These are phyloP conservation scores for Lapara coniferarum DNA, from an alignment of 2,888 invertebrate genomes.

Conservation along the genomic window DNA sequence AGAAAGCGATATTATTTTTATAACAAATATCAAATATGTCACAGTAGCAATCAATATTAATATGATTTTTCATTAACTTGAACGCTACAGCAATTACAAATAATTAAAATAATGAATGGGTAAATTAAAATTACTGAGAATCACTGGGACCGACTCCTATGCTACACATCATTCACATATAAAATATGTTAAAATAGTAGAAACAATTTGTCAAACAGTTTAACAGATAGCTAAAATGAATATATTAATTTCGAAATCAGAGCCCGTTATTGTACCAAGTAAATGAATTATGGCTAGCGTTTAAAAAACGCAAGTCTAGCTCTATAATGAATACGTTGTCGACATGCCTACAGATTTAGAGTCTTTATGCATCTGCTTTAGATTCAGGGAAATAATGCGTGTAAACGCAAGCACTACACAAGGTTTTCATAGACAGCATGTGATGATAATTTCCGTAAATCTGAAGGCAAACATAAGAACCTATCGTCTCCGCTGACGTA, in stretches of 20 bases:
- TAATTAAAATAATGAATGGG: not conserved
- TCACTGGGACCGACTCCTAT: constrained; percentile 1
- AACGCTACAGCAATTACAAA: not conserved
- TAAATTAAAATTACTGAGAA: constrained; percentile 6
- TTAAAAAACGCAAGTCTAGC: not conserved
- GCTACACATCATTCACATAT: not conserved
- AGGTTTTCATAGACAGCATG: not conserved
- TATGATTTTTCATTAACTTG: not conserved
- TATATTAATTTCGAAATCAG: constrained; percentile 7
- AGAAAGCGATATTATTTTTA: constrained; percentile 32
- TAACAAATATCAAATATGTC: not conserved
- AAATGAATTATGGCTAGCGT: constrained; percentile 22
- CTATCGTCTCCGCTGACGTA: constrained; percentile 56
- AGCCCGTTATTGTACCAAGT: not conserved
- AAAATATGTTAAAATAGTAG: not conserved
- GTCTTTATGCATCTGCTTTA: constrained; percentile 31
- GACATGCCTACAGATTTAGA: constrained; percentile 46
- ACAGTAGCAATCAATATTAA: not conserved
- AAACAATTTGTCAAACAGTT: not conserved
- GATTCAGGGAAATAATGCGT: not conserved
- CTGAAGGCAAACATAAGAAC: constrained; percentile 49
- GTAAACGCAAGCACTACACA: not conserved
- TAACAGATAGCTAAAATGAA: not conserved
- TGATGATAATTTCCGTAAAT: constrained; percentile 57
- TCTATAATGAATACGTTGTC: constrained; percentile 22